Base-by-base conservation (phyloP, 1,140 invertebrate species). In the Ctenoplectra terminalis region DNA sequence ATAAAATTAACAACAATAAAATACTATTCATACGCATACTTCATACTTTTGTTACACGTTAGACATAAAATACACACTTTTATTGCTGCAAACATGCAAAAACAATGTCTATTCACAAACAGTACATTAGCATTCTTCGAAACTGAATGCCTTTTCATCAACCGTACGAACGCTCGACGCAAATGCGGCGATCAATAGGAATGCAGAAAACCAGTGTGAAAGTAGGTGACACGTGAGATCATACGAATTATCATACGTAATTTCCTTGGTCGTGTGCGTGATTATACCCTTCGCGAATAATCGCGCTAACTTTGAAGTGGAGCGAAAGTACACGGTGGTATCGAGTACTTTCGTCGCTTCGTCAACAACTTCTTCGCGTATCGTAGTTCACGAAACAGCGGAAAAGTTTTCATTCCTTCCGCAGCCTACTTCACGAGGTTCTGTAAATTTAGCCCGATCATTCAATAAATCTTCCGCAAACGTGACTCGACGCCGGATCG, bases 141-240 rank as follows among this genome's bases (percentile, higher is more conserved):
- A 46, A 29, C 48, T 23, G 31, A 2, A 23, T 34, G 13, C 15
- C 20, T 52, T 37, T 70, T 52, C 48, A 20, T 50, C 13, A 17
- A 34, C 1, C 13, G 2, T 1, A 1, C 8, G 9, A 58, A 29
- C 29, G 4, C 11, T 60, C 8, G 6, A 5, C 11, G 11, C 52
- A 1, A 58, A 43, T 3, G 20, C 13, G 17, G 40, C 23, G 26
- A 46, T 56, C 71, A n/a, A 61, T 46, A 43, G 26, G 71, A 73
- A 61, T 29, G 29, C 29, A 73, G 37, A 31, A 26, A 29, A 71
- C n/a, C n/a, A 56, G 26, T 29, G 54, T 58, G 70, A 73, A 73
- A 73, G 71, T 73, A 73, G 71, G 71, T 61, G 71, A 73, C 54
- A 73, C 71, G 20, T 58, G 29, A n/a, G 71, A 73, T 73, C 71